Evolutionary conservation across 1,140 invertebrate species (phyloP).

Genomic region (Ips nitidus): DNA sequence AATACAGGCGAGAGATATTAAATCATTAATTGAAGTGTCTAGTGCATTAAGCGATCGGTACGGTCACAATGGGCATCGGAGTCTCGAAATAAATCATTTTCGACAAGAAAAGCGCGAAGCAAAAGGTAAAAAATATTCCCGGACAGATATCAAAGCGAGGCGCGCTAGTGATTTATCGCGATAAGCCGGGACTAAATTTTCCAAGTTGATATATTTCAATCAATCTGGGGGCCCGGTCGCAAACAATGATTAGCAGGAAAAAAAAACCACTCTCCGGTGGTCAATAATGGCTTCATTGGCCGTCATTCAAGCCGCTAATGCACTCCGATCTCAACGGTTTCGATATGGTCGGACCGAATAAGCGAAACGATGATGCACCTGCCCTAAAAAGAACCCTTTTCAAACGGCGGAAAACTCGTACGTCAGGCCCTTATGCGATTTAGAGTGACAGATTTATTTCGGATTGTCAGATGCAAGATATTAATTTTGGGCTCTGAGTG

Average conservation of each 20-base stretch:
- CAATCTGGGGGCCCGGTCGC: slow-evolving; percentile 43
- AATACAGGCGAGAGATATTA: background rate
- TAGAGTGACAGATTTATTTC: slow-evolving; percentile 29
- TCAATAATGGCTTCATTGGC: slow-evolving; percentile 48
- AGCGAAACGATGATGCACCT: slow-evolving; percentile 33
- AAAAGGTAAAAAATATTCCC: slow-evolving; percentile 42
- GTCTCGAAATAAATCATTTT: slow-evolving; percentile 45
- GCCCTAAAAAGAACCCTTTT: slow-evolving; percentile 36
- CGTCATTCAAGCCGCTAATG: slow-evolving; percentile 42
- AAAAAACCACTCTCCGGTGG: slow-evolving; percentile 47
- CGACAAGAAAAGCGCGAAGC: slow-evolving; percentile 32
- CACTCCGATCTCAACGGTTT: slow-evolving; percentile 34
- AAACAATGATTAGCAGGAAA: slow-evolving; percentile 49
- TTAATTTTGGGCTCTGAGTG: background rate
- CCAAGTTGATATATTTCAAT: slow-evolving; percentile 49
- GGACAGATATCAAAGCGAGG: slow-evolving; percentile 40
- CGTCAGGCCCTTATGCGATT: slow-evolving; percentile 28
- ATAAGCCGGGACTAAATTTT: slow-evolving; percentile 45
- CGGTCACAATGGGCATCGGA: slow-evolving; percentile 16
- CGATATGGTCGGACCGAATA: too few relatives aligned
- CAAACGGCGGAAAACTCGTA: slow-evolving; percentile 21
- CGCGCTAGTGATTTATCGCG: slow-evolving; percentile 46
- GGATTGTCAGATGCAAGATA: slow-evolving; percentile 27
- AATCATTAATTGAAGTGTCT: slow-evolving; percentile 21
- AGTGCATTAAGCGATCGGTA: slow-evolving; percentile 15